phyloP scores from a whole-genome alignment of 2,797 vertebrate genomes.

The Tachyglossus aculeatus region DNA sequence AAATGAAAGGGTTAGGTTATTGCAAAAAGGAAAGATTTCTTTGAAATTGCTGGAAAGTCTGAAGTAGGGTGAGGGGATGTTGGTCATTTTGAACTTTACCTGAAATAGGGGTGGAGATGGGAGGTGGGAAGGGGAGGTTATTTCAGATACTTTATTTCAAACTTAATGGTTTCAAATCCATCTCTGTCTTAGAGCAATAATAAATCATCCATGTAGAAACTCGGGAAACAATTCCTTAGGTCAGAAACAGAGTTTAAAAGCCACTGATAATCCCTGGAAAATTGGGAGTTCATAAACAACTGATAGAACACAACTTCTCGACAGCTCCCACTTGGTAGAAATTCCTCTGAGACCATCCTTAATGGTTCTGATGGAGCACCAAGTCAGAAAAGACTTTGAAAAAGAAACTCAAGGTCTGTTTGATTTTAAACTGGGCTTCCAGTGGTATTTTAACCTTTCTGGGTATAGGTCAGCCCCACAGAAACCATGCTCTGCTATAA shows the following conservation, averaged over 20 bases:
- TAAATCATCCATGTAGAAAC: conserved; percentile 48
- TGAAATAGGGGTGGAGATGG: conserved; percentile 7
- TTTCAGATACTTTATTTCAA: not conserved
- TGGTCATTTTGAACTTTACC: no score
- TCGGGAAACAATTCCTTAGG: not conserved
- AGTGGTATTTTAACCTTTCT: conserved; percentile 26
- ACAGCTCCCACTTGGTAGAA: conserved; percentile 28
- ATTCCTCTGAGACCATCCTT: not conserved
- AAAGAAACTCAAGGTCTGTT: conserved; percentile 2
- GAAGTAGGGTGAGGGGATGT: not conserved
- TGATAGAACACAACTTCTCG: conserved; percentile 13
- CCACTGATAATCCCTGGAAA: conserved; percentile 30
- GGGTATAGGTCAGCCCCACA: not conserved
- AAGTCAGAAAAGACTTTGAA: conserved; percentile 10
- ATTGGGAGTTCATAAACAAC: conserved; percentile 32
- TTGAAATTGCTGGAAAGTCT: conserved; percentile 33
- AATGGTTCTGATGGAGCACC: not conserved
- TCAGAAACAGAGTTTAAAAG: conserved; percentile 46
- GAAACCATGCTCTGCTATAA: not conserved
- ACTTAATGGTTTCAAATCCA: conserved; percentile 26
- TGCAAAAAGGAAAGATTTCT: conserved; percentile 51
- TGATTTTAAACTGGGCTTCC: conserved; percentile 30
- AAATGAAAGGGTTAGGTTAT: conserved; percentile 46
- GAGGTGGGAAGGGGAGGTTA: not conserved
- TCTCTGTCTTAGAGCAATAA: conserved; percentile 21